These are phyloP conservation scores for Baccha elongata DNA, from an alignment of 2,888 invertebrate species.

Conservation along the genomic window DNA sequence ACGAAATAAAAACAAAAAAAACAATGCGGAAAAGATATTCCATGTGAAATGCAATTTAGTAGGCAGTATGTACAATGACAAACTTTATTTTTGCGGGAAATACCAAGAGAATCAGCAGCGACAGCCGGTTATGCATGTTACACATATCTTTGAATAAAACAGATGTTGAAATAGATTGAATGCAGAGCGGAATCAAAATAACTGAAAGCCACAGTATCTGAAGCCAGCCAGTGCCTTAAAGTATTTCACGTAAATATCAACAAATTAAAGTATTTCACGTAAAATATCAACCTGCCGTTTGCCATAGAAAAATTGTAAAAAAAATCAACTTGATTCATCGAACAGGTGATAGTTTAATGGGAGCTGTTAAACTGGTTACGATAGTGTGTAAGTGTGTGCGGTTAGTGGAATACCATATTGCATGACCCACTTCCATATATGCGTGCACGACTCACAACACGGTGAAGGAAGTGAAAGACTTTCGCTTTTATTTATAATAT, in stretches of 20 bases:
- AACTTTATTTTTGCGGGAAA: conserved; percentile 39
- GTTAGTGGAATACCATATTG: conserved; percentile 56
- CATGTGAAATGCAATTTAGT: conserved; percentile 45
- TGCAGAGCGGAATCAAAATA: conserved; percentile 39
- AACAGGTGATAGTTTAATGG: conserved; percentile 62
- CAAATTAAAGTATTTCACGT: conserved; percentile 26
- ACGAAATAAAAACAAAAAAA: conserved; percentile 44
- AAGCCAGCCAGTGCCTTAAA: background rate
- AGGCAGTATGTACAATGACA: conserved; percentile 36
- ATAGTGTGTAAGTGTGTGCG: conserved; percentile 8
- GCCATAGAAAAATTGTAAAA: background rate
- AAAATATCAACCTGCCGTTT: conserved; percentile 34
- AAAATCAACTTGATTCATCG: conserved; percentile 12
- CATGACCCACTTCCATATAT: conserved; percentile 65
- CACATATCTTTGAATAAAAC: conserved; percentile 37
- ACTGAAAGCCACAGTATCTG: background rate
- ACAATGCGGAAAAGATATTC: conserved; percentile 5
- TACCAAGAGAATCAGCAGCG: conserved; percentile 9
- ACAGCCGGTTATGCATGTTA: conserved; percentile 13
- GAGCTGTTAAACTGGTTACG: conserved; percentile 56
- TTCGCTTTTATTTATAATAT: conserved; percentile 49
- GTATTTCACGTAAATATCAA: background rate
- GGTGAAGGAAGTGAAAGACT: conserved; percentile 58
- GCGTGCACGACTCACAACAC: background rate
- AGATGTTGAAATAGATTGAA: conserved; percentile 4